Percentiles rank a stretch among this genome's conserved stretches.
These are phyloP conservation scores for Sorex maritimensis DNA, from an alignment of 2,797 vertebrate species.

Conservation along the genomic window DNA sequence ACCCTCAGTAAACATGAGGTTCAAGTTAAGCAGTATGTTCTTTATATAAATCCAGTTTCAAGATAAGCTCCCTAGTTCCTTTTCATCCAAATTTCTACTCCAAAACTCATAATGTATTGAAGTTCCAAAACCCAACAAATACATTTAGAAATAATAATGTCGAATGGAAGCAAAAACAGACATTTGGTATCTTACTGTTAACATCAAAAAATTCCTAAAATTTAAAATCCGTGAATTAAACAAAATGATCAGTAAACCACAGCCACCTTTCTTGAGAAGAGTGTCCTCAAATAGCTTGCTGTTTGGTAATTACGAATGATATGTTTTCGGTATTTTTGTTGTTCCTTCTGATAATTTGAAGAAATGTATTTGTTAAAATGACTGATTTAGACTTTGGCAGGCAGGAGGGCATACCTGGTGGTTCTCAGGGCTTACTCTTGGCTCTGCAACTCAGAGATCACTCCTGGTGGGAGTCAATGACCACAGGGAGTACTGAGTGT, in stretches of 20 bases:
- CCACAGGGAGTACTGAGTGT: no score
- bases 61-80: neutral
- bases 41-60: slow-evolving; percentile 37
- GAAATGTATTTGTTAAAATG: slow-evolving; percentile 51
- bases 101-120: neutral
- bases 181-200: slow-evolving; percentile 22
- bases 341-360: slow-evolving; percentile 26
- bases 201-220: neutral
- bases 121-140: slow-evolving; percentile 25
- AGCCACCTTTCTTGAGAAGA: neutral
- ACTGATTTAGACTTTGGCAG: neutral
- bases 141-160: neutral
- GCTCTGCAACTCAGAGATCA: no score
- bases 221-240: slow-evolving; percentile 17
- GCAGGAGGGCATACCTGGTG: no score
- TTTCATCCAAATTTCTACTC: neutral
- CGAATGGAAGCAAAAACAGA: slow-evolving; percentile 22
- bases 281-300: slow-evolving; percentile 18
- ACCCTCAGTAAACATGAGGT: slow-evolving; percentile 36
- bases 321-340: neutral
- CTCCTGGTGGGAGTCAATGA: no score
- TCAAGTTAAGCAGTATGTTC: slow-evolving; percentile 40
- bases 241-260: neutral
- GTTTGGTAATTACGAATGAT: neutral
- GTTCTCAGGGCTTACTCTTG: no score